Conservation (phyloP, 2,888 invertebrate genomes). For the Ametastegia equiseti region DNA sequence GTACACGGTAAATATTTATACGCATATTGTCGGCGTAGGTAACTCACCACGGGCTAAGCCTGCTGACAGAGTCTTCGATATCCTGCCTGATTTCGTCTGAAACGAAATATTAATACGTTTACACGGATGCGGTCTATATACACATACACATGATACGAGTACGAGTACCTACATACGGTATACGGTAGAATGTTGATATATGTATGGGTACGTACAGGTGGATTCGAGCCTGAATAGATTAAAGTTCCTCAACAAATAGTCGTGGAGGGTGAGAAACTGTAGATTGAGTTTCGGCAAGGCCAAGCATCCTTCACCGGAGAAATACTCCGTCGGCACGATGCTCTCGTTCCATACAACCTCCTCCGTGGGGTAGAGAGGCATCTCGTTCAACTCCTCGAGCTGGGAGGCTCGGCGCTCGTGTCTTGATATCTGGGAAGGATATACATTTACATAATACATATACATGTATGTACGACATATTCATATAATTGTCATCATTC, state of each 20-base stretch:
- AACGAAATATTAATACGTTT: conserved; percentile 63
- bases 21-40: conserved; percentile 52
- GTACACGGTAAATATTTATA: background rate
- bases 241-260: conserved; percentile 97
- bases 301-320: conserved; percentile 95
- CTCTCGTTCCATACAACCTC: conserved; percentile 99
- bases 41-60: conserved; percentile 94
- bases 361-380: conserved; percentile 99
- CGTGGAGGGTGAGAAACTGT: conserved; percentile 98
- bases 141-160: background rate
- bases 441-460: too few species aligned
- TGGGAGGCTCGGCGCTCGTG: conserved; percentile 95
- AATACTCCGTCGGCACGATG: conserved; percentile 98
- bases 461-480: too few species aligned
- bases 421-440: conserved; percentile 87
- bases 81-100: conserved; percentile 98
- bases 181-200: background rate
- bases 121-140: background rate
- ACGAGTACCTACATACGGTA: conserved; percentile 27
- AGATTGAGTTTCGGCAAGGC: conserved; percentile 98
- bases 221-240: conserved; percentile 98
- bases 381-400: conserved; percentile 95
- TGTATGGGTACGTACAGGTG: conserved; percentile 85
- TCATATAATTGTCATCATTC: too few species aligned
- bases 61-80: conserved; percentile 96